Evolutionary conservation across 2,888 invertebrate species (phyloP).

Genomic region (Endomychus coccineus): DNA sequence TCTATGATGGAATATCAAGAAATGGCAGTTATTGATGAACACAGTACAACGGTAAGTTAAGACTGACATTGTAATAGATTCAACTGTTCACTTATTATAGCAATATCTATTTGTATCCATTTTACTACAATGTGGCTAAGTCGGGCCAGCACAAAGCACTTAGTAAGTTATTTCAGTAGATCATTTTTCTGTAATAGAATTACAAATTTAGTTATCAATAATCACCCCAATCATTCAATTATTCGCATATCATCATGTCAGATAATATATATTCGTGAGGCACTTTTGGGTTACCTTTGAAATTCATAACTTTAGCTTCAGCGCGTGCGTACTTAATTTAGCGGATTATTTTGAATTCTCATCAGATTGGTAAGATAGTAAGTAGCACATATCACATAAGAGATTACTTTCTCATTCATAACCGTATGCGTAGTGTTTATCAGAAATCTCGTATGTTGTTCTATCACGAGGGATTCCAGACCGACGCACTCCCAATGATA

Average conservation of each 20-base stretch:
- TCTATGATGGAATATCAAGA: conserved; percentile 55
- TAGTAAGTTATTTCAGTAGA: conserved; percentile 8
- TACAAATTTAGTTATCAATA: not conserved
- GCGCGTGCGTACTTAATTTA: conserved; percentile 16
- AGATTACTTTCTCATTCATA: too few relatives aligned
- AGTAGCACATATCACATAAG: too few relatives aligned
- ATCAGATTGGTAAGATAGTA: too few relatives aligned
- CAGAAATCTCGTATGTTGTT: too few relatives aligned
- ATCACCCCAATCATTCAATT: too few relatives aligned
- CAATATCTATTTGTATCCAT: not conserved
- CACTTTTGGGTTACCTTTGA: conserved; percentile 30
- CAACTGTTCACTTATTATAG: conserved; percentile 2
- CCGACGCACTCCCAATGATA: too few relatives aligned
- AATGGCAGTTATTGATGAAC: conserved; percentile 57
- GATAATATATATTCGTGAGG: conserved; percentile 24
- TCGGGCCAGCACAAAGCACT: conserved; percentile 1
- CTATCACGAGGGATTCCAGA: too few relatives aligned
- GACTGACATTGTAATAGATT: conserved; percentile 25
- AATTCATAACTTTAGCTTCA: conserved; percentile 13
- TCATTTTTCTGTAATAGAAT: not conserved
- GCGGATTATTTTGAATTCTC: too few relatives aligned
- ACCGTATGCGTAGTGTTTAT: too few relatives aligned
- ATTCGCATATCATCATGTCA: too few relatives aligned
- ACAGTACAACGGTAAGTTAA: conserved; percentile 52
- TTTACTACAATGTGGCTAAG: conserved; percentile 1